phyloP scores from a whole-genome alignment of 2,797 vertebrate genomes.

The Octomys mimax region DNA sequence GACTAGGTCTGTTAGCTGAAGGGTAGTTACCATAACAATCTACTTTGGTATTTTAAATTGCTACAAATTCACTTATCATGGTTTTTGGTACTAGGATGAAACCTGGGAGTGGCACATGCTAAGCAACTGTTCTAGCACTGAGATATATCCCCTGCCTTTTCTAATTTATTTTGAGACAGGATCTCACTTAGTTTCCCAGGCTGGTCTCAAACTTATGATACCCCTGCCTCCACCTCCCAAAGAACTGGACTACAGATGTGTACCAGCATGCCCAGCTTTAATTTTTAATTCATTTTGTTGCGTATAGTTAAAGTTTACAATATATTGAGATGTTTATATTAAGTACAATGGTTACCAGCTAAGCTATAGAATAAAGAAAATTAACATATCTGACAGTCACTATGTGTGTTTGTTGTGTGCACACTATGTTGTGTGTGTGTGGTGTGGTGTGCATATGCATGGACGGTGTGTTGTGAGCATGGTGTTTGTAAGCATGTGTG shows the following conservation, averaged over 20 bases:
- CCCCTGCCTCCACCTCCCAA: not conserved
- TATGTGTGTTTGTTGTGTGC: not conserved
- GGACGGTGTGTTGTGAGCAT: too few relatives aligned
- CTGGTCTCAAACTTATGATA: not conserved
- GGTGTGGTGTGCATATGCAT: too few relatives aligned
- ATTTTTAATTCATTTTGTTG: not conserved
- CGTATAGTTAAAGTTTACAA: not conserved
- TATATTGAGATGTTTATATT: not conserved
- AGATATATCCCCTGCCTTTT: not conserved
- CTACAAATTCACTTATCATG: not conserved
- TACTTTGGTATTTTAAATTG: not conserved
- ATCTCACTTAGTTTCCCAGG: not conserved
- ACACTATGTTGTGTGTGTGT: too few relatives aligned
- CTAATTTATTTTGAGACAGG: not conserved
- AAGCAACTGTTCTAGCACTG: not conserved
- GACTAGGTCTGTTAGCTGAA: not conserved
- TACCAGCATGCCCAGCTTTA: not conserved
- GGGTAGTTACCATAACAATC: not conserved
- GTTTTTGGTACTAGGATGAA: not conserved
- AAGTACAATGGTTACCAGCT: not conserved
- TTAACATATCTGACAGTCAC: not conserved
- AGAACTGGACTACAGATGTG: not conserved
- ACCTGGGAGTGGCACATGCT: not conserved
- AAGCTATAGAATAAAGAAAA: not conserved
- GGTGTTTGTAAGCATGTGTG: too few relatives aligned